Percentiles rank a stretch among this genome's conserved stretches.
Conservation (phyloP, 2,888 invertebrate species). For the Cristatella mucedo region DNA sequence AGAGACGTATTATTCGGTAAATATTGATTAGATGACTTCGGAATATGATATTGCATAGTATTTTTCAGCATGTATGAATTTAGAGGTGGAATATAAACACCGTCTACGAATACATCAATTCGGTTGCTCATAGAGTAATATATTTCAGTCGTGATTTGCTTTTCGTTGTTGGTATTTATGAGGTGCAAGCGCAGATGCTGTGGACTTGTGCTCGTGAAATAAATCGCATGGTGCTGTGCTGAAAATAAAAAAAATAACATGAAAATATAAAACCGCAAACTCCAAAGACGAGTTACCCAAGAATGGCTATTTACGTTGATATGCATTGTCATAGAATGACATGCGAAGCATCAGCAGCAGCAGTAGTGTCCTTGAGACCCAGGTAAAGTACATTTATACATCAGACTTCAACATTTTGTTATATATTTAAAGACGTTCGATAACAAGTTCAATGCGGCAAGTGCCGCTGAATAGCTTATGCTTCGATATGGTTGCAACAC, state of each 20-base stretch:
- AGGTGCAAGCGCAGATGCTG: conserved; percentile 3
- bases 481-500: too few relatives aligned
- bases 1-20: not conserved
- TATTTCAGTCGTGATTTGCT: conserved; percentile 2
- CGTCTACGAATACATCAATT: conserved; percentile 9
- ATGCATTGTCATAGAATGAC: too few relatives aligned
- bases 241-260: too few relatives aligned
- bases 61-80: conserved; percentile 2
- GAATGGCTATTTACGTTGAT: too few relatives aligned
- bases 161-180: not conserved
- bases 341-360: too few relatives aligned
- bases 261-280: conserved; percentile 7
- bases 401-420: too few relatives aligned
- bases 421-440: too few relatives aligned
- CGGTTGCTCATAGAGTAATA: conserved; percentile 5
- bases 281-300: too few relatives aligned
- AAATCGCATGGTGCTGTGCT: conserved; percentile 2
- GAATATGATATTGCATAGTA: not conserved
- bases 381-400: too few relatives aligned
- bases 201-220: conserved; percentile 6
- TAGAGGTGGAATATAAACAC: not conserved
- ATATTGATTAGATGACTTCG: not conserved
- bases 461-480: too few relatives aligned
- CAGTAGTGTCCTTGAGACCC: too few relatives aligned
- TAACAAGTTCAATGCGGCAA: too few relatives aligned